Conservation (phyloP, 2,888 invertebrate genomes). For the Meloe dianella region DNA sequence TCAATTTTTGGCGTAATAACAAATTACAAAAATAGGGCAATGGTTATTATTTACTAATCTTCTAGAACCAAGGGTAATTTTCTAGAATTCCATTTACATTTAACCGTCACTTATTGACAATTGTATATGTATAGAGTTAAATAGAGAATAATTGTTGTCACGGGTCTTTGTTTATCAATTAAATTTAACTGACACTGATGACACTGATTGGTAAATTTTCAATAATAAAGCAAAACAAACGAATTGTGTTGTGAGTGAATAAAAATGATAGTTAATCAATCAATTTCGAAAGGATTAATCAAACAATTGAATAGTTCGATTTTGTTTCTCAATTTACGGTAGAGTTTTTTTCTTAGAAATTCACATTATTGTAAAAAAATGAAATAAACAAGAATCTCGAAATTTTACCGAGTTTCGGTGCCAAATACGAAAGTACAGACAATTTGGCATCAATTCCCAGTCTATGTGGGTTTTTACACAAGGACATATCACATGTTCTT, state of each 20-base stretch:
- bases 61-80: not conserved
- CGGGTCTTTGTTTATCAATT: constrained; percentile 1
- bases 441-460: constrained; percentile 2
- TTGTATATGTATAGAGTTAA: not conserved
- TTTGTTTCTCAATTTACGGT: not conserved
- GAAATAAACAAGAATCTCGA: not conserved
- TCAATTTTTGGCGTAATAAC: not conserved
- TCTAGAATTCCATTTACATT: not conserved
- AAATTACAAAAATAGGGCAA: not conserved
- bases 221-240: not conserved
- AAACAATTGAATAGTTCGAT: not conserved
- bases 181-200: not conserved
- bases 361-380: not conserved
- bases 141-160: not conserved
- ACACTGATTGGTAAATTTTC: not conserved
- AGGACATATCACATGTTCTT: not conserved
- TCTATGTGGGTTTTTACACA: constrained; percentile 2
- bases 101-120: not conserved
- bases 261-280: too few species aligned
- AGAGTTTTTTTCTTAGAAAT: not conserved
- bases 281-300: not conserved
- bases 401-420: not conserved
- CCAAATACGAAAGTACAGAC: not conserved
- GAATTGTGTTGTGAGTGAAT: too few species aligned
- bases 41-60: not conserved